phyloP scores from a whole-genome alignment of 2,113 vertebrate genomes.

The Platysternon megacephalum region DNA sequence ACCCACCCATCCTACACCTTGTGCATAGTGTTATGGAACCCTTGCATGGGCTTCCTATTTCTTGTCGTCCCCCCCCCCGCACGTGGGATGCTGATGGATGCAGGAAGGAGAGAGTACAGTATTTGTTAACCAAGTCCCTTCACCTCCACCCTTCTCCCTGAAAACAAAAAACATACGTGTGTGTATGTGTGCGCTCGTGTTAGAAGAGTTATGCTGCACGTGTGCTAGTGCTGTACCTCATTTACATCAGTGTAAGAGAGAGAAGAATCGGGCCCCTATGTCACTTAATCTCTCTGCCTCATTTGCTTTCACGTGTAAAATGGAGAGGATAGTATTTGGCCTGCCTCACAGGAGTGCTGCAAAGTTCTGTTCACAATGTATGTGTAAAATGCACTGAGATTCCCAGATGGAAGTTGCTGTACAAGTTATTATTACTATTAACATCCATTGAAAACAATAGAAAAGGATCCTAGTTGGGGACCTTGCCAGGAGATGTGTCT shows the following conservation, averaged over 20 bases:
- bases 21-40: background rate
- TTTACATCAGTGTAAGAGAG: background rate
- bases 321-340: background rate
- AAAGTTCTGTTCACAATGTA: background rate
- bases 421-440: background rate
- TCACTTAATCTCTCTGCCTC: background rate
- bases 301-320: background rate
- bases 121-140: background rate
- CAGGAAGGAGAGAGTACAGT: background rate
- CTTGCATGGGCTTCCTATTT: background rate
- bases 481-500: background rate
- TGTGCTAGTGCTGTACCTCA: accelerated
- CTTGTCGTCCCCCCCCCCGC: no score
- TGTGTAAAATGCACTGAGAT: background rate
- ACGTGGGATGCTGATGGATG: background rate
- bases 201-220: background rate
- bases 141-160: background rate
- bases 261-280: background rate
- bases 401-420: background rate
- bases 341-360: accelerated
- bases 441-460: background rate
- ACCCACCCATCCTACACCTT: background rate
- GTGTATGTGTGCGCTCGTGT: background rate
- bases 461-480: background rate
- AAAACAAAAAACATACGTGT: background rate